A percentile compares a stretch with the other conserved stretches of the same genome.
Evolutionary conservation across 1,140 invertebrate genomes (phyloP).

Genomic region (Pomacea maculata): DNA sequence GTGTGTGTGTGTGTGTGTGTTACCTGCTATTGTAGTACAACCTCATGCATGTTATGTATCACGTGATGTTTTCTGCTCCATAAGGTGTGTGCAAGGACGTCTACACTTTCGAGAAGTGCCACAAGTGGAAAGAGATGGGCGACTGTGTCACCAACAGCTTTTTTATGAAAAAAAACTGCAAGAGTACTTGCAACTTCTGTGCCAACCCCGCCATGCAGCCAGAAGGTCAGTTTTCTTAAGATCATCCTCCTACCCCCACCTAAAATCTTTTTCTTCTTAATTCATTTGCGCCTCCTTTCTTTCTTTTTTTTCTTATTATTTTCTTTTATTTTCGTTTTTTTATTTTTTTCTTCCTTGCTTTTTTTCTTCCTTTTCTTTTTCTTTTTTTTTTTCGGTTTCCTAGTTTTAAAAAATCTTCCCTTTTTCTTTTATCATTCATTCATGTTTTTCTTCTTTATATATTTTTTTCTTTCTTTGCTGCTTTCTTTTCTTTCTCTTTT

Average conservation of each 20-base stretch:
- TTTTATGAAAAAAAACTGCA: slow-evolving; percentile 54
- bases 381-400: neutral
- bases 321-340: neutral
- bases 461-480: neutral
- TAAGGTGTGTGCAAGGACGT: slow-evolving; percentile 42
- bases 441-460: neutral
- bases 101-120: slow-evolving; percentile 43
- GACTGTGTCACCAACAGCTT: slow-evolving; percentile 48
- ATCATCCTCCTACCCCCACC: neutral
- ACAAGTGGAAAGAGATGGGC: slow-evolving; percentile 42
- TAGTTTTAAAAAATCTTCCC: neutral
- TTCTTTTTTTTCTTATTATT: neutral
- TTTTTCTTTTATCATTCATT: neutral
- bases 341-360: neutral
- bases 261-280: neutral
- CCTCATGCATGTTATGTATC: too few relatives aligned
- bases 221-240: slow-evolving; percentile 29
- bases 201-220: slow-evolving; percentile 9
- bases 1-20: too few relatives aligned
- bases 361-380: neutral
- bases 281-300: neutral
- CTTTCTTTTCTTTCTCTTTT: neutral
- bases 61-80: too few relatives aligned
- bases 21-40: too few relatives aligned
- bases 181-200: slow-evolving; percentile 49